Evolutionary conservation across 1,140 invertebrate genomes (phyloP), one percentile per base, ranked within the genome.

Genomic region (Oscheius sp.): DNA sequence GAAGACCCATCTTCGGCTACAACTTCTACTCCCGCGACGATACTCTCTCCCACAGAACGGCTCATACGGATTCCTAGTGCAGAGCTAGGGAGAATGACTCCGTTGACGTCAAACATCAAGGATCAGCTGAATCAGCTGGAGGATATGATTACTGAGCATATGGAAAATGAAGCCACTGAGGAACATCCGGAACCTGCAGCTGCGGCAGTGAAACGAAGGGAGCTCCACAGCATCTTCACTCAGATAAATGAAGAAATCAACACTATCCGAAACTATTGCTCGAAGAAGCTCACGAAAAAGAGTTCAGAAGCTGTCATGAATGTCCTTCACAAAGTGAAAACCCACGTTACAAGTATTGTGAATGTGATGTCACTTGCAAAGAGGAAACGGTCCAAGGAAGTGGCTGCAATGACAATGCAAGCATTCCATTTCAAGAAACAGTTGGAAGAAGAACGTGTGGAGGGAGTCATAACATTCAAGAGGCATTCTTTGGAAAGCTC

Each of bases 171-270:
- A 63, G 61, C 61, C 7, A 63, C 32, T 26, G 61, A 68, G 64
- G 65, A 63, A 28, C 58, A 64, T 20, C 35, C 38, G 34, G 67
- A 75, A 23, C 20, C 45, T 26, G 31, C 66, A 10, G 31, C 7
- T n/a, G 68, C 70, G 15, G 68, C 64, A 34, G 38, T 65, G 2
- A 73, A 84, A 15, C 55, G 63, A 23, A 63, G 62, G 20, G 75
- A 77, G 32, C 52, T 82, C 29, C 78, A 82, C 67, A 73, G 74
- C 13, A 46, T 82, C 18, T 72, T 82, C 15, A 38, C 75, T 20
- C 67, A 75, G 15, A 82, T 82, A 18, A 79, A 76, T 52, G 58
- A 73, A 20, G 81, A 82, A 71, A 82, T 82, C 52, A 77, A 76
- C n/a, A 77, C 59, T 10, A 82, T 82, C 10, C 78, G 83, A 31